Evolutionary conservation across 2,113 vertebrate species (phyloP).

Genomic region (Xenopus borealis): DNA sequence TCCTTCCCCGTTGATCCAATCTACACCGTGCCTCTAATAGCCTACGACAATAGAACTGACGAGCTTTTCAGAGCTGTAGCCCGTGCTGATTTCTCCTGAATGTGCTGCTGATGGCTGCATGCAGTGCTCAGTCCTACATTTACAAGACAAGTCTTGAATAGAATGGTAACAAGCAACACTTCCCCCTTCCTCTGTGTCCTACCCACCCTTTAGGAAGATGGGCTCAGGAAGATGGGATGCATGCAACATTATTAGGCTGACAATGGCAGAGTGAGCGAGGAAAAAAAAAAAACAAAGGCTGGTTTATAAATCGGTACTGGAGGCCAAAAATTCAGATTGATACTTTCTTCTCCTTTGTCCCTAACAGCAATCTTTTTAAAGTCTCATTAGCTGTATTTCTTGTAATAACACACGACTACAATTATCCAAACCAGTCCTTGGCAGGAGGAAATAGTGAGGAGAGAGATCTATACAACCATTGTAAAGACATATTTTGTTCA

Average conservation of each 20-base stretch:
- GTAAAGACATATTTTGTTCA: background rate
- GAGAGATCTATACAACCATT: constrained; percentile 15
- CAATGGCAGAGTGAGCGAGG: constrained; percentile 25
- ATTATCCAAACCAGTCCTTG: constrained; percentile 39
- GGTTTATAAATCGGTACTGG: constrained; percentile 27
- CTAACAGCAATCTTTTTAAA: constrained; percentile 31
- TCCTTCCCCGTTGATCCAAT: constrained; percentile 36
- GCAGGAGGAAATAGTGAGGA: constrained; percentile 12
- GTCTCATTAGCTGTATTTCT: constrained; percentile 43
- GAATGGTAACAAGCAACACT: constrained; percentile 20
- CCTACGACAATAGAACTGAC: constrained; percentile 29
- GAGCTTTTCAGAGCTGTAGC: constrained; percentile 35
- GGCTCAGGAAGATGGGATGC: constrained; percentile 7
- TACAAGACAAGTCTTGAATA: constrained; percentile 20
- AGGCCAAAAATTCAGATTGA: constrained; percentile 34
- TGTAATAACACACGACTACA: constrained; percentile 35
- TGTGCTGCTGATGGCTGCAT: constrained; percentile 6
- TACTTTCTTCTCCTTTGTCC: constrained; percentile 32
- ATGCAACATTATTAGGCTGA: constrained; percentile 16
- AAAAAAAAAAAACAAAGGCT: constrained; percentile 5
- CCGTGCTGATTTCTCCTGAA: constrained; percentile 25
- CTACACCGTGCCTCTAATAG: constrained; percentile 19
- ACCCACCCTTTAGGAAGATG: constrained; percentile 17
- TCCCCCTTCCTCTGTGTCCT: background rate
- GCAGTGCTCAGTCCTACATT: background rate